These are phyloP conservation scores for Pseudotriccus pelzelni DNA, from an alignment of 2,797 vertebrate genomes.

Conservation along the genomic window DNA sequence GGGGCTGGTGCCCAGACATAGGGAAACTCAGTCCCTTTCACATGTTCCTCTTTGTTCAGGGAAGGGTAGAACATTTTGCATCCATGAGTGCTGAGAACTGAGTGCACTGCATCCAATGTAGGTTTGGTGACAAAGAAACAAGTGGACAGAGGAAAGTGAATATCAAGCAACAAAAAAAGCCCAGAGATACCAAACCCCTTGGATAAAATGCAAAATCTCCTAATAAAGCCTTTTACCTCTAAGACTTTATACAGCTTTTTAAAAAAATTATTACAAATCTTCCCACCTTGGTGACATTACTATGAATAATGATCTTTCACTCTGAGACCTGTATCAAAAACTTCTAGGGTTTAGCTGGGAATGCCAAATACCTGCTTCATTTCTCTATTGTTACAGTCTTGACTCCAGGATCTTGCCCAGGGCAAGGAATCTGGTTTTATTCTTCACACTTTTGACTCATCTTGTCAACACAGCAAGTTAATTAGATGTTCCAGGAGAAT, in stretches of 20 bases:
- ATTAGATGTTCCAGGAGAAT: constrained; percentile 17
- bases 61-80: background rate
- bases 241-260: background rate
- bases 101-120: background rate
- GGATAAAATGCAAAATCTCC: background rate
- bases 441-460: background rate
- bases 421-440: background rate
- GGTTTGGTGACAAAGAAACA: background rate
- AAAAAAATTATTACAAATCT: background rate
- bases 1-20: accelerated
- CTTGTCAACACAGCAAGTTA: constrained; percentile 4
- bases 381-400: background rate
- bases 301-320: background rate
- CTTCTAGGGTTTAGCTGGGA: background rate
- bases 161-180: background rate
- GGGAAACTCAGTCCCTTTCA: background rate
- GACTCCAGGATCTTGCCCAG: background rate
- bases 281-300: background rate
- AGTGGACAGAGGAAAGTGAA: background rate
- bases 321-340: constrained; percentile 30
- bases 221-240: background rate
- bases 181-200: background rate
- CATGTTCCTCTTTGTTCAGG: background rate
- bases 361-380: constrained; percentile 5
- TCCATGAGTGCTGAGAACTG: background rate